Evolutionary conservation across 2,888 invertebrate species (phyloP).

Genomic region (Yponomeuta evonymella): DNA sequence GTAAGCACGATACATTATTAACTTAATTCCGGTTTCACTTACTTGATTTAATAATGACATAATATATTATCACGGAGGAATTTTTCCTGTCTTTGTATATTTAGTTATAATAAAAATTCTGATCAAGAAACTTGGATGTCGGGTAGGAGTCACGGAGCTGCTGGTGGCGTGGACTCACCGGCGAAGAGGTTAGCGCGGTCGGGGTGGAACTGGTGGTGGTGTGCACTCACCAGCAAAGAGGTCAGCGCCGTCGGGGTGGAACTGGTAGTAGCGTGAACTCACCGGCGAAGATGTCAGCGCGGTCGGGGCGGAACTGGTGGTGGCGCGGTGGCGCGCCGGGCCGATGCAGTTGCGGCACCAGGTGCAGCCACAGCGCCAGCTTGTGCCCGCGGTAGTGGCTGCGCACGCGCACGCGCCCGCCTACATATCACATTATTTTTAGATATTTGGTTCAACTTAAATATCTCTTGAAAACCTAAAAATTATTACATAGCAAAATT

Average conservation of each 20-base stretch:
- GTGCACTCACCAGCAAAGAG: background rate
- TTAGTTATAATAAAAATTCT: no score
- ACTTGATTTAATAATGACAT: no score
- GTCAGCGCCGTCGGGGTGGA: conserved; percentile 27
- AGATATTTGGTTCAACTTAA: conserved; percentile 17
- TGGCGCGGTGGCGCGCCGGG: conserved; percentile 80
- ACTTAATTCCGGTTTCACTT: no score
- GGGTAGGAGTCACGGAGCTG: no score
- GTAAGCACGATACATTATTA: no score
- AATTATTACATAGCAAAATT: no score
- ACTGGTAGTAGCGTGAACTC: conserved; percentile 19
- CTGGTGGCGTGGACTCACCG: no score
- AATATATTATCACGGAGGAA: no score
- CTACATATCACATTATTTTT: conserved; percentile 48
- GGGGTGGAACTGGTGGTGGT: background rate
- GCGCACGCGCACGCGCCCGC: conserved; percentile 82
- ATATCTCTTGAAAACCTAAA: no score
- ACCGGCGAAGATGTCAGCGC: conserved; percentile 87
- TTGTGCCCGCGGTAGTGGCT: conserved; percentile 93
- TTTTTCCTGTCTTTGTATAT: no score
- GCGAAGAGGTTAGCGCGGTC: background rate
- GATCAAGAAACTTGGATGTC: no score
- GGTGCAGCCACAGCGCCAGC: conserved; percentile 92
- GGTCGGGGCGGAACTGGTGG: conserved; percentile 82
- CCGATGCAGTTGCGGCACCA: conserved; percentile 89